phyloP scores from a whole-genome alignment of 2,797 vertebrate genomes.

The Dermochelys coriacea region DNA sequence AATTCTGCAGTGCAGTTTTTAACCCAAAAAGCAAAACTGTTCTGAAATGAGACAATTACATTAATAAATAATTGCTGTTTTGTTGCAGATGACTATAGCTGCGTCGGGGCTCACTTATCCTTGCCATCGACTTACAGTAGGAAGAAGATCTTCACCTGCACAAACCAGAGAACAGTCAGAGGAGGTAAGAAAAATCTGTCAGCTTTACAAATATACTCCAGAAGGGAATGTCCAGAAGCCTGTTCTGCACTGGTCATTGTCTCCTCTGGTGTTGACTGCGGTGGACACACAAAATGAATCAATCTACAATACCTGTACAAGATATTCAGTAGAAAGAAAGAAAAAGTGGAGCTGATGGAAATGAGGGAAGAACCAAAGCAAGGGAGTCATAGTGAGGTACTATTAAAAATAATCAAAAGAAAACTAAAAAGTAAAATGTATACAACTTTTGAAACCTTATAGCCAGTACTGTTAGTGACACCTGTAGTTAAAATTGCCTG shows the following conservation, averaged over 20 bases:
- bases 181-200: conserved; percentile 83
- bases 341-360: background rate
- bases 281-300: background rate
- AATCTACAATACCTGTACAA: background rate
- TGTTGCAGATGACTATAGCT: conserved; percentile 92
- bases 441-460: background rate
- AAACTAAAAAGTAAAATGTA: background rate
- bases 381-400: background rate
- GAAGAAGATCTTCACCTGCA: conserved; percentile 91
- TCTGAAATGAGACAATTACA: background rate
- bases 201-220: background rate
- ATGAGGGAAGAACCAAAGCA: background rate
- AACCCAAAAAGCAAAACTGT: background rate
- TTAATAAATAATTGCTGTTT: conserved; percentile 46
- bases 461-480: background rate
- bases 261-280: background rate
- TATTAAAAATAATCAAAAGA: background rate
- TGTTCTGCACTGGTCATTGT: background rate
- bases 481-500: background rate
- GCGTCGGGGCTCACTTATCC: conserved; percentile 93
- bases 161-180: conserved; percentile 93
- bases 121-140: conserved; percentile 97
- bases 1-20: background rate
- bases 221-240: background rate
- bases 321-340: rapidly evolving